Evolutionary conservation across 2,797 vertebrate species (phyloP).

Genomic region (Orestias chungarensis): DNA sequence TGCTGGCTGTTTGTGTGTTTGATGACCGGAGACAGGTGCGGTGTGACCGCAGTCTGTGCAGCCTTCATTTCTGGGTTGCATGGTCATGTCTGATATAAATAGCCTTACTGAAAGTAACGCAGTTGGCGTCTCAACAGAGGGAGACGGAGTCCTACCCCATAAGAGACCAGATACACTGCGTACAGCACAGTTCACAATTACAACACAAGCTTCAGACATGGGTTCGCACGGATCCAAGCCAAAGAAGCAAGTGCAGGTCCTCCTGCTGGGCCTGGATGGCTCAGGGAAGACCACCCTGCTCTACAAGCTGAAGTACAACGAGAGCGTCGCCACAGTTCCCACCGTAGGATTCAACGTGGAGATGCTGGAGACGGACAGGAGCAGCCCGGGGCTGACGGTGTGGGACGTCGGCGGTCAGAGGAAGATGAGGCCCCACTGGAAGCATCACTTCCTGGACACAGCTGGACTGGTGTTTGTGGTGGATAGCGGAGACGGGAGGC

Average conservation of each 20-base stretch:
- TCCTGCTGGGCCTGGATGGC: slow-evolving; percentile 88
- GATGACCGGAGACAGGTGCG: slow-evolving; percentile 63
- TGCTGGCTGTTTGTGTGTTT: slow-evolving; percentile 49
- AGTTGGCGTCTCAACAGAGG: slow-evolving; percentile 48
- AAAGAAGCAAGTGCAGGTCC: slow-evolving; percentile 78
- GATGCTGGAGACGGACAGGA: slow-evolving; percentile 80
- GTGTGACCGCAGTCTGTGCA: slow-evolving; percentile 32
- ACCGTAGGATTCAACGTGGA: slow-evolving; percentile 94
- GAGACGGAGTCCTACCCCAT: slow-evolving; percentile 39
- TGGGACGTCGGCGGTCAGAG: slow-evolving; percentile 95
- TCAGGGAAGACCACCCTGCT: slow-evolving; percentile 90
- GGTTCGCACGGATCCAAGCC: slow-evolving; percentile 81
- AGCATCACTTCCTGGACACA: slow-evolving; percentile 82
- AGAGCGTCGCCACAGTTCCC: slow-evolving; percentile 83
- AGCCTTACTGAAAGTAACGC: slow-evolving; percentile 63
- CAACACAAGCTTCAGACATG: slow-evolving; percentile 67
- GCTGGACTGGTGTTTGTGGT: slow-evolving; percentile 85
- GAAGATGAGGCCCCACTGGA: slow-evolving; percentile 86
- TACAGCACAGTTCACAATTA: slow-evolving; percentile 17
- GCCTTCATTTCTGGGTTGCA: slow-evolving; percentile 57
- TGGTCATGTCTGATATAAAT: slow-evolving; percentile 64
- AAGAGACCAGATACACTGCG: slow-evolving; percentile 36
- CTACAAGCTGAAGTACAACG: slow-evolving; percentile 86
- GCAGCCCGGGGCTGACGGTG: slow-evolving; percentile 76
- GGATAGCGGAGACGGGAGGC: slow-evolving; percentile 81